Percentiles rank a stretch among this genome's conserved stretches.
Evolutionary conservation across 2,113 vertebrate species (phyloP).

Genomic region (Uria lomvia): DNA sequence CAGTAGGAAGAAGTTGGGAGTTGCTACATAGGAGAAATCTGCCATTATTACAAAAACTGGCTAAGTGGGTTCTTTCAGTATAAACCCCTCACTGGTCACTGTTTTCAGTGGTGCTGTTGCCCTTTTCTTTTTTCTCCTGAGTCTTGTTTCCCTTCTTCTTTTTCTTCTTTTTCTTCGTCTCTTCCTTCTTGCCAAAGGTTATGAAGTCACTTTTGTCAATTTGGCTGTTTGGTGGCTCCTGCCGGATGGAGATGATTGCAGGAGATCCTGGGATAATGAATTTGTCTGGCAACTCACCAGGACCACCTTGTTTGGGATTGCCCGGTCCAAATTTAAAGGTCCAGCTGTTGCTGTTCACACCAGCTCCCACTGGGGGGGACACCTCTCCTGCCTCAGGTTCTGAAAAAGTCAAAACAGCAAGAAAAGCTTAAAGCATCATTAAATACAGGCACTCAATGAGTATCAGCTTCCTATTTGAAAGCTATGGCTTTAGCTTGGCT

Average conservation of each 20-base stretch:
- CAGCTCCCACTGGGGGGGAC: slow-evolving; percentile 94
- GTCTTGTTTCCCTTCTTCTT: slow-evolving; percentile 98
- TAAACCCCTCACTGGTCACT: slow-evolving; percentile 86
- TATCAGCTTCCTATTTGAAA: background rate
- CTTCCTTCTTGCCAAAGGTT: slow-evolving; percentile 98
- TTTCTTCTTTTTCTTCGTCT: slow-evolving; percentile 98
- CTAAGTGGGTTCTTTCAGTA: slow-evolving; percentile 75
- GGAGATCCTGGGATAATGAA: slow-evolving; percentile 99
- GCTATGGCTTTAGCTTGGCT: background rate
- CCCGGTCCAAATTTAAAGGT: slow-evolving; percentile 96
- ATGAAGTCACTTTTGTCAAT: slow-evolving; percentile 98
- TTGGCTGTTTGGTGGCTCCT: slow-evolving; percentile 89
- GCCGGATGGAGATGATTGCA: slow-evolving; percentile 98
- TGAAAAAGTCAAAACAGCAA: slow-evolving; percentile 70
- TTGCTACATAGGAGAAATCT: slow-evolving; percentile 80
- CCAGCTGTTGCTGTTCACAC: slow-evolving; percentile 99
- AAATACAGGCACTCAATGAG: background rate
- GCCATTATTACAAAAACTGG: slow-evolving; percentile 80
- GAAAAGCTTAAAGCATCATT: background rate
- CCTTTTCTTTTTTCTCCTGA: slow-evolving; percentile 95
- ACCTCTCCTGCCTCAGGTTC: slow-evolving; percentile 95
- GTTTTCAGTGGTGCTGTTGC: slow-evolving; percentile 89
- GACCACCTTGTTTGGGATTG: slow-evolving; percentile 92
- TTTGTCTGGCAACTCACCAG: slow-evolving; percentile 96
- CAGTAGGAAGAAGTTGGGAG: slow-evolving; percentile 72